Base-by-base conservation (phyloP, 2,888 invertebrate genomes). In the Rutpela maculata region DNA sequence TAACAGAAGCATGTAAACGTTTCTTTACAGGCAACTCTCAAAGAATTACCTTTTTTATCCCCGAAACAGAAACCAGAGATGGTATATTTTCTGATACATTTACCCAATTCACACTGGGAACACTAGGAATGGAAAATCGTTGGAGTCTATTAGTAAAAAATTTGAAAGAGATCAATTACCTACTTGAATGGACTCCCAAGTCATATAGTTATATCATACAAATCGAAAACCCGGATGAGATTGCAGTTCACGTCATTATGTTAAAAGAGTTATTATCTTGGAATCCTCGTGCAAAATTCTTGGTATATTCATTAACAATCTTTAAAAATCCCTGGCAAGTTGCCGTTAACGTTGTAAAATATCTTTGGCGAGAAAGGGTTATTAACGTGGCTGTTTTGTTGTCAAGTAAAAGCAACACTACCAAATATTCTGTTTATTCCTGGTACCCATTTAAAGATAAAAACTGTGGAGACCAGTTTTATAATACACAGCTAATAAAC, bases 131-230 rank as follows among this genome's bases (percentile, higher is more conserved):
- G 19, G 1, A n/a, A n/a, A n/a, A n/a, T n/a, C n/a, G n/a, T n/a
- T n/a, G n/a, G n/a, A n/a, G n/a, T n/a, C n/a, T n/a, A 9, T 15
- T 77, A 18, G 55, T 77, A 38, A 77, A 19, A 35, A 71, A 71
- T 11, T 66, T 75, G 5, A 60, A 55, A n/a, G 66, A 19, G 4
- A 11, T 35, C 22, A 43, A 6, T 22, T 57, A 55, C 18, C 0
- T 10, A 65, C 35, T 22, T 15, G 18, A 55, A 55, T 3, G 2
- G n/a, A 50, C 19, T n/a, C 15, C 18, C 56, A 67, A 18, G 55
- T 31, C 17, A n/a, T 31, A 38, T 38, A 75, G 55, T 18, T 73
- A 69, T 35, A 75, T 79, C 18, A 15, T 79, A 22, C 69, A 77
- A n/a, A 75, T 79, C 38, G 69, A 31, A 66, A 62, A 38, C 0